phyloP scores from a whole-genome alignment of 2,113 vertebrate genomes.

The Larimichthys polyactis region DNA sequence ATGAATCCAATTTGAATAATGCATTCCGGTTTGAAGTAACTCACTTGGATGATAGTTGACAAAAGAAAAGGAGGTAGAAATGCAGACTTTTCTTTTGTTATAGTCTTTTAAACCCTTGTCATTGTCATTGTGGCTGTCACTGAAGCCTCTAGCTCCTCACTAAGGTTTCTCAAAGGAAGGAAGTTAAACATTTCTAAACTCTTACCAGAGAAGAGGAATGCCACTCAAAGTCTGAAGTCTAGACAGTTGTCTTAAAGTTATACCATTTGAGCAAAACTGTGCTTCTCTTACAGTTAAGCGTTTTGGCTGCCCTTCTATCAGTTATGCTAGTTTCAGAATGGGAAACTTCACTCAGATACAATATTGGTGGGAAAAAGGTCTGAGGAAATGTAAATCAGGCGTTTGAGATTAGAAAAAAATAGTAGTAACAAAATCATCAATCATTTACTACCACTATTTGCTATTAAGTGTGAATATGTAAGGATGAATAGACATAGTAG shows the following conservation, averaged over 20 bases:
- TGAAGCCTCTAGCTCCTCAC: background rate
- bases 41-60: background rate
- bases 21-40: background rate
- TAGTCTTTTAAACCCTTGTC: background rate
- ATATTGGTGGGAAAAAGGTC: background rate
- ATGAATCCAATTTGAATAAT: background rate
- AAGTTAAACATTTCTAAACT: background rate
- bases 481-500: background rate
- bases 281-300: background rate
- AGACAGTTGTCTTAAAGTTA: background rate
- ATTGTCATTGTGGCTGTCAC: background rate
- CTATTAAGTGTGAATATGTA: too few relatives aligned
- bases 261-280: background rate
- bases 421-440: too few relatives aligned
- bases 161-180: background rate
- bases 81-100: background rate
- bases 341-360: background rate
- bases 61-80: background rate
- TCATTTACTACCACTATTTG: background rate
- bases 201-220: too few relatives aligned
- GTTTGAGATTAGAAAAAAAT: background rate
- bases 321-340: background rate
- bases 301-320: background rate
- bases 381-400: background rate
- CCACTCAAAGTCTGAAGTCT: background rate